A percentile compares a stretch with the other conserved stretches of the same genome.
Conservation (phyloP, 2,888 invertebrate species). For the Drosophila infuscata region DNA sequence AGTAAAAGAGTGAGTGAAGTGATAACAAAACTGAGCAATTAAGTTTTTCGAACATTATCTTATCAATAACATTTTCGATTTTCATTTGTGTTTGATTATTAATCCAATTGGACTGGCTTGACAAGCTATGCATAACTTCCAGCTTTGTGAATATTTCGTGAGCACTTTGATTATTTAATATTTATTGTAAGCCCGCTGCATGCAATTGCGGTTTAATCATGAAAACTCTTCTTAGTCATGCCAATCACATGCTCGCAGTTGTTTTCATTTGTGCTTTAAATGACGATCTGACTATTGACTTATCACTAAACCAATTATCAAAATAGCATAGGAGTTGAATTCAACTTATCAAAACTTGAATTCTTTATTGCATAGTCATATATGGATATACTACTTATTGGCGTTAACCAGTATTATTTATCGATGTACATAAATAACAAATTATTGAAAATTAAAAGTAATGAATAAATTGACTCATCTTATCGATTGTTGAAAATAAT, state of each 20-base stretch:
- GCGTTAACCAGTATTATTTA: neutral
- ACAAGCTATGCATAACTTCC: constrained; percentile 27
- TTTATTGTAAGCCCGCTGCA: constrained; percentile 44
- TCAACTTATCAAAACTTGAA: neutral
- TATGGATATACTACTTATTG: neutral
- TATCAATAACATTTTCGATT: constrained; percentile 31
- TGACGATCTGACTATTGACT: neutral
- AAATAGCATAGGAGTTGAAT: neutral
- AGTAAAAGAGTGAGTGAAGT: constrained; percentile 12
- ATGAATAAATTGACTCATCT: neutral
- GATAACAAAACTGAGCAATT: constrained; percentile 34
- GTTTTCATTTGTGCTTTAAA: neutral
- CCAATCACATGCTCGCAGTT: constrained; percentile 27
- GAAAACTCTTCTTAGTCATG: constrained; percentile 43
- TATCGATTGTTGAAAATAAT: neutral
- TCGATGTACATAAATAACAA: neutral
- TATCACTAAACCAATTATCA: constrained; percentile 5
- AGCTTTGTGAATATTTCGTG: constrained; percentile 28
- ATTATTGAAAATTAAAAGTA: neutral
- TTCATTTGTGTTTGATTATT: neutral
- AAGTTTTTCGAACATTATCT: constrained; percentile 29
- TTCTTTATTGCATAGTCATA: neutral
- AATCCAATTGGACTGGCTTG: constrained; percentile 40
- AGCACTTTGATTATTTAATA: constrained; percentile 55
- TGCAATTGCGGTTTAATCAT: constrained; percentile 40